phyloP scores from a whole-genome alignment of 2,888 invertebrate genomes.

The Pedicia rivosa region DNA sequence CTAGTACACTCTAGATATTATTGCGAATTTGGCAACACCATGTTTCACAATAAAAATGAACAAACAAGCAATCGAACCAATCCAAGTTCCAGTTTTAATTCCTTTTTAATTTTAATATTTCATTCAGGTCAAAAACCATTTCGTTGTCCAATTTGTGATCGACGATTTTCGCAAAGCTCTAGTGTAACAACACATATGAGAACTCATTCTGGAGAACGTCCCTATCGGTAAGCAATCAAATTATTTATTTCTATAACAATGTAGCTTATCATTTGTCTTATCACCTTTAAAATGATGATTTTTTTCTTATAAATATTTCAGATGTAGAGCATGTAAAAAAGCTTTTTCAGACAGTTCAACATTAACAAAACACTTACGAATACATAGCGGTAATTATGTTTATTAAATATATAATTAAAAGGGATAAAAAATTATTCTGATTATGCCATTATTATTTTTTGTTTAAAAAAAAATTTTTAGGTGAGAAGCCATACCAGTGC shows the following conservation, averaged over 20 bases:
- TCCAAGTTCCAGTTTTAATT: no score
- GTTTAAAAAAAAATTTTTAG: no score
- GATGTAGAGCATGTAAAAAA: conserved; percentile 91
- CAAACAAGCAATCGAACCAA: no score
- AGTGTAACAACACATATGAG: conserved; percentile 97
- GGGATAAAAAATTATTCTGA: no score
- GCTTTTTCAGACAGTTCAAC: conserved; percentile 98
- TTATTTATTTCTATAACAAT: background rate
- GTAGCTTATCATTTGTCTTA: background rate
- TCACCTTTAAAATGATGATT: background rate
- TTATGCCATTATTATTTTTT: conserved; percentile 48
- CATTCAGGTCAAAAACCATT: conserved; percentile 98
- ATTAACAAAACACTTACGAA: conserved; percentile 88
- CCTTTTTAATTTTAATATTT: no score
- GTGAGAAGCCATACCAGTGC: conserved; percentile 96
- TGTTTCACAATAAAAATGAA: no score
- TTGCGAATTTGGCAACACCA: no score
- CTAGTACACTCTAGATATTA: no score
- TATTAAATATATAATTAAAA: no score
- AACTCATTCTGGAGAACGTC: conserved; percentile 99
- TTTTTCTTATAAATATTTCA: conserved; percentile 18
- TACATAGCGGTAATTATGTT: conserved; percentile 57
- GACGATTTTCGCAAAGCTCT: conserved; percentile 91
- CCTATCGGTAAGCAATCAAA: conserved; percentile 48
- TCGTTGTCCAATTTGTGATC: conserved; percentile 90